These are phyloP conservation scores for Frieseomelitta varia DNA, from an alignment of 1,140 invertebrate genomes.

Conservation along the genomic window DNA sequence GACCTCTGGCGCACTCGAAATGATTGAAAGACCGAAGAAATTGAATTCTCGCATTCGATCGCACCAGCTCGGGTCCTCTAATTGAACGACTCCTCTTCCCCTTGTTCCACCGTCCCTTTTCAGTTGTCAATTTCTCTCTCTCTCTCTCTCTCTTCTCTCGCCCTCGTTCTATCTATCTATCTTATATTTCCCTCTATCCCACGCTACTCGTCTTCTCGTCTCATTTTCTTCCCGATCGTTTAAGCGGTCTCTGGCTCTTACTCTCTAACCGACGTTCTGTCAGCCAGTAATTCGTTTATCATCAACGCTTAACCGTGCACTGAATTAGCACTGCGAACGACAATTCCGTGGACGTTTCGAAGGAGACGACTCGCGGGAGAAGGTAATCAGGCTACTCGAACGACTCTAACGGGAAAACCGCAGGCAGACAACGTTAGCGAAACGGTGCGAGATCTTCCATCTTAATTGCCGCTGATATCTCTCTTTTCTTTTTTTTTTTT, in stretches of 20 bases:
- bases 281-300: constrained; percentile 64
- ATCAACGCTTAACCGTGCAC: constrained; percentile 50
- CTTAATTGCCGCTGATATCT: constrained; percentile 2
- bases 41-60: constrained; percentile 73
- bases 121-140: constrained; percentile 35
- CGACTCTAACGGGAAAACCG: not conserved
- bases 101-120: constrained; percentile 41
- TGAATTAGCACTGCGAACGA: constrained; percentile 41
- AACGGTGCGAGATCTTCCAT: not conserved
- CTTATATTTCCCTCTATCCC: constrained; percentile 18
- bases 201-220: constrained; percentile 22
- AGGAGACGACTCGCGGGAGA: constrained; percentile 12
- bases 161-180: not conserved
- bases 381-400: constrained; percentile 24
- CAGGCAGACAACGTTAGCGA: not conserved
- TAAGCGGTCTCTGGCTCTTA: constrained; percentile 31
- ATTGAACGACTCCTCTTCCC: constrained; percentile 72
- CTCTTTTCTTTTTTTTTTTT: too few relatives aligned
- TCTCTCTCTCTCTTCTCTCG: constrained; percentile 3
- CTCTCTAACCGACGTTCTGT: constrained; percentile 12
- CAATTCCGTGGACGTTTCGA: constrained; percentile 12
- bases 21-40: constrained; percentile 75
- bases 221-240: constrained; percentile 42
- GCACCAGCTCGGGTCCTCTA: constrained; percentile 66
- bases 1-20: constrained; percentile 62